phyloP scores from a whole-genome alignment of 2,113 vertebrate genomes.

The Psilopsiagon aymara region DNA sequence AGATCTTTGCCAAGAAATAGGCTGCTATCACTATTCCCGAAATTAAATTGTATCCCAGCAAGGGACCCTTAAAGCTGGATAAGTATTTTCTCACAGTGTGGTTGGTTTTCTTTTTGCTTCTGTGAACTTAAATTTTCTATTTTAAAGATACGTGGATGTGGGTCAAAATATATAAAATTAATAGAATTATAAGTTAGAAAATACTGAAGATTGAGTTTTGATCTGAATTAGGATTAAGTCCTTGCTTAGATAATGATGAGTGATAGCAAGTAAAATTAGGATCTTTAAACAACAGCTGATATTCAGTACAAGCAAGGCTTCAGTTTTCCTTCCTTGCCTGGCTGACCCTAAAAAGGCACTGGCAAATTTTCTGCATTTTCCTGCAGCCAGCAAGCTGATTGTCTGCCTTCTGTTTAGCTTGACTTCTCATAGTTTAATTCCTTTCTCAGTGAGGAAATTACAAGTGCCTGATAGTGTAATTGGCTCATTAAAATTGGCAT shows the following conservation, averaged over 20 bases:
- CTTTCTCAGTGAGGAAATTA: background rate
- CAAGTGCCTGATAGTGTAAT: background rate
- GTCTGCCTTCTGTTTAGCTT: background rate
- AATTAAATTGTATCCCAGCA: background rate
- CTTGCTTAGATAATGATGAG: background rate
- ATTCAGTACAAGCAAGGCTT: background rate
- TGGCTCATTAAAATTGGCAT: background rate
- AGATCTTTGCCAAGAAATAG: background rate
- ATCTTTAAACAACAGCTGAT: background rate
- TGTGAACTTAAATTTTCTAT: background rate
- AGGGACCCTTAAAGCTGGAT: background rate
- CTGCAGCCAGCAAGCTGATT: background rate
- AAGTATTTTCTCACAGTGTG: background rate
- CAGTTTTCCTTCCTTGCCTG: background rate
- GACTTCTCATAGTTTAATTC: background rate
- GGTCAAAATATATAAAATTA: background rate
- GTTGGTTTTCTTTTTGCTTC: background rate
- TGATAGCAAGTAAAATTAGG: background rate
- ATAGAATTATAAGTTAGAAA: background rate
- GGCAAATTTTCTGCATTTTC: background rate
- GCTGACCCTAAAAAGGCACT: background rate
- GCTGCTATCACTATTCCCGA: background rate
- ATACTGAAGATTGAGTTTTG: background rate
- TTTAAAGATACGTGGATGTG: fast-evolving
- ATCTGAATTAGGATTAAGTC: background rate